Evolutionary conservation across 2,797 vertebrate genomes (phyloP).

Genomic region (Pelochelys cantorii): DNA sequence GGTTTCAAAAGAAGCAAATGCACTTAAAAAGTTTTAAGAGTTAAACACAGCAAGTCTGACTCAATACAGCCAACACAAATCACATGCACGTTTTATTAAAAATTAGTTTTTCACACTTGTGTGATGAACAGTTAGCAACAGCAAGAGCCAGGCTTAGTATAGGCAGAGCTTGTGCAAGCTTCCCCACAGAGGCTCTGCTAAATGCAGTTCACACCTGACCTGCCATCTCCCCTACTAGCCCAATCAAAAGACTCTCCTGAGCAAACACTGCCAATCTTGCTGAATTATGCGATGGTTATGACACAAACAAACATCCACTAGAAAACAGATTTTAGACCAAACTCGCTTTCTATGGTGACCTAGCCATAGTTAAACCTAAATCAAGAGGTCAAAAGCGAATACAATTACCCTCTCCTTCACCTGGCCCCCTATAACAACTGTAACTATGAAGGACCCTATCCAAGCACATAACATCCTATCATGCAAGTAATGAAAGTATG

Average conservation of each 20-base stretch:
- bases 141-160: slow-evolving; percentile 75
- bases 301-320: slow-evolving; percentile 62
- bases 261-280: slow-evolving; percentile 46
- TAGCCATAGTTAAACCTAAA: slow-evolving; percentile 30
- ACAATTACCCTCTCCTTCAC: slow-evolving; percentile 1
- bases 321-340: slow-evolving; percentile 55
- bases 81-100: slow-evolving; percentile 74
- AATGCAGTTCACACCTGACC: slow-evolving; percentile 19
- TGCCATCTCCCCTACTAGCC: slow-evolving; percentile 22
- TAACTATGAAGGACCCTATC: slow-evolving; percentile 60
- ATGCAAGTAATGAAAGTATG: slow-evolving; percentile 69
- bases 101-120: slow-evolving; percentile 78
- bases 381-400: slow-evolving; percentile 25
- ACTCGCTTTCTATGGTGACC: slow-evolving; percentile 13
- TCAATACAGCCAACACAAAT: slow-evolving; percentile 75
- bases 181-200: slow-evolving; percentile 12
- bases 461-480: slow-evolving; percentile 66
- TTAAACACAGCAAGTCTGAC: slow-evolving; percentile 74
- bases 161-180: slow-evolving; percentile 63
- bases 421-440: slow-evolving; percentile 45
- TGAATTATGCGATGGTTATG: slow-evolving; percentile 59
- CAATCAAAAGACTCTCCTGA: slow-evolving; percentile 49
- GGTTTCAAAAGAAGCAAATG: slow-evolving; percentile 74
- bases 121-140: slow-evolving; percentile 78
- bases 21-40: slow-evolving; percentile 70